These are phyloP conservation scores for Isaurus tuberculatus DNA, from an alignment of 92 coral and sea anemone genomes.

Conservation along the genomic window DNA sequence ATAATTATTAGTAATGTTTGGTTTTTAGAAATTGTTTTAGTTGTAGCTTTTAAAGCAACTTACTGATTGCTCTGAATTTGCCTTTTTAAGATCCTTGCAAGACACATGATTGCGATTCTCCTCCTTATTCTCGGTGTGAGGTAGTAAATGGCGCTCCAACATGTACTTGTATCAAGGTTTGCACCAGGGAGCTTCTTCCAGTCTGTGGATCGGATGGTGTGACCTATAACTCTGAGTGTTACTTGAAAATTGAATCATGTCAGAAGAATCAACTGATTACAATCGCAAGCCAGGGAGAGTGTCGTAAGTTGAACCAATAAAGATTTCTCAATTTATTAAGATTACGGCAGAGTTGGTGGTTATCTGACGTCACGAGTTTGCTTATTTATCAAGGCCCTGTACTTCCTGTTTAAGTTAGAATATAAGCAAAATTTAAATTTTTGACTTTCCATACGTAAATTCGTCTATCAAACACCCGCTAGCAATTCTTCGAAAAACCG, in stretches of 20 bases:
- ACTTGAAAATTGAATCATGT: conserved; percentile 35
- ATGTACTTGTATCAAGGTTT: conserved; percentile 54
- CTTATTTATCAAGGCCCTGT: no score
- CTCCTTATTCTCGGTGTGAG: conserved; percentile 66
- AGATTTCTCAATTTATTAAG: no score
- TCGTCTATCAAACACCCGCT: no score
- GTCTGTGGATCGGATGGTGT: conserved; percentile 39
- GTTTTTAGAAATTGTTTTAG: no score
- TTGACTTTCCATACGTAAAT: no score
- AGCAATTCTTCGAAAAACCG: no score
- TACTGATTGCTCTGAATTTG: background rate
- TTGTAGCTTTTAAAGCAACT: background rate
- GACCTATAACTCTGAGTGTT: conserved; percentile 26
- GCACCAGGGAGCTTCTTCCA: conserved; percentile 20
- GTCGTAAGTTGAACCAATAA: conserved; percentile 31
- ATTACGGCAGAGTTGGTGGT: no score
- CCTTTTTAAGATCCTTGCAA: conserved; percentile 36
- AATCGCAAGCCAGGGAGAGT: conserved; percentile 17
- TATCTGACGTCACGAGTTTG: no score
- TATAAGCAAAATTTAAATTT: no score
- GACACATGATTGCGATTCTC: conserved; percentile 20
- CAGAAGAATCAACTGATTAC: conserved; percentile 29
- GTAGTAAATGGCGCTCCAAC: conserved; percentile 57
- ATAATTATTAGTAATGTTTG: no score
- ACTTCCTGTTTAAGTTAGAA: no score